Evolutionary conservation across 2,888 invertebrate species (phyloP).

Genomic region (Heliconius erato): DNA sequence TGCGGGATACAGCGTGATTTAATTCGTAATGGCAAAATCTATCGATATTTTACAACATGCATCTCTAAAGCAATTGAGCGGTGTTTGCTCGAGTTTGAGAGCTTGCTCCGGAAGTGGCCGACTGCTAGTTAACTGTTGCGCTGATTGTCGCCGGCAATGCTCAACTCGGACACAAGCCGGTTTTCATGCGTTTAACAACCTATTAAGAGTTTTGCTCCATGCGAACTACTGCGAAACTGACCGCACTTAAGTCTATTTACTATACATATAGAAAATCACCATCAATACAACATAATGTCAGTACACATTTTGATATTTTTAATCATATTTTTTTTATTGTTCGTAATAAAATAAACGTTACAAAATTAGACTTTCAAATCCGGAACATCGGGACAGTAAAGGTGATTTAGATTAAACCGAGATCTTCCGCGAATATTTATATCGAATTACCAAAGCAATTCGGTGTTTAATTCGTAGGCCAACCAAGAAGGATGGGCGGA

Average conservation of each 20-base stretch:
- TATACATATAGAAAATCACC: not conserved
- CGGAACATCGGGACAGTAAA: slow-evolving; percentile 78
- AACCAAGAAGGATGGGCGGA: slow-evolving; percentile 83
- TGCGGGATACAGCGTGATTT: no score
- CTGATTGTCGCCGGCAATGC: slow-evolving; percentile 69
- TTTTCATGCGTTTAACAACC: slow-evolving; percentile 52
- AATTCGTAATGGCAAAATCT: not conserved
- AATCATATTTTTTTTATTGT: not conserved
- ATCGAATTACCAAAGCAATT: slow-evolving; percentile 84
- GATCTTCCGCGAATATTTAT: slow-evolving; percentile 82
- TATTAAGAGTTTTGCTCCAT: slow-evolving; percentile 49
- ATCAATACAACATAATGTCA: not conserved
- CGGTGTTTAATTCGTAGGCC: slow-evolving; percentile 85
- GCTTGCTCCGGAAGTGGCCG: slow-evolving; percentile 79
- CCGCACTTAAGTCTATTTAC: slow-evolving; percentile 22
- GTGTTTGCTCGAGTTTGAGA: slow-evolving; percentile 82
- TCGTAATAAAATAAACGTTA: slow-evolving; percentile 33
- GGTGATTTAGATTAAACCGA: slow-evolving; percentile 83
- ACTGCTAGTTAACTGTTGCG: slow-evolving; percentile 83
- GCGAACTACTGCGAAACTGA: slow-evolving; percentile 18
- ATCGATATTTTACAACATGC: slow-evolving; percentile 38
- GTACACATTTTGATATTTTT: not conserved
- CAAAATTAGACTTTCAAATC: slow-evolving; percentile 47
- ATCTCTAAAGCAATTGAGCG: slow-evolving; percentile 76
- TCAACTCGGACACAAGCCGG: slow-evolving; percentile 45